Percentiles rank a stretch among this genome's conserved stretches.
Evolutionary conservation across 1,140 invertebrate species (phyloP).

Genomic region (Dufourea novaeangliae): DNA sequence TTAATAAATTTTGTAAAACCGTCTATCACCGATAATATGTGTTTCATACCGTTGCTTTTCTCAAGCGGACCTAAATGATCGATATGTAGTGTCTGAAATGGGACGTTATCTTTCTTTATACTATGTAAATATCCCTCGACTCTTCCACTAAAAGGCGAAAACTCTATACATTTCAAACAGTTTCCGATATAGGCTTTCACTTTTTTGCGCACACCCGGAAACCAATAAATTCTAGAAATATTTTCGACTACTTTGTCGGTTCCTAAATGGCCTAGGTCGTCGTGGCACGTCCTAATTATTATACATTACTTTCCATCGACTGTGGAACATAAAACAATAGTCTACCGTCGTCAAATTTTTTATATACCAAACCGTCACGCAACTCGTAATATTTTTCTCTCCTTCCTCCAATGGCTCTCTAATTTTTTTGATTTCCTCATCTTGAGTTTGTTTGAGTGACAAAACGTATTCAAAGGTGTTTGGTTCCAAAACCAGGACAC

Average conservation of each 20-base stretch:
- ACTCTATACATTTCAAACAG: constrained; percentile 9
- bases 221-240: background rate
- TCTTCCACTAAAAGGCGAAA: background rate
- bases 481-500: background rate
- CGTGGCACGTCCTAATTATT: constrained; percentile 58
- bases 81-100: background rate
- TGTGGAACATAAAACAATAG: background rate
- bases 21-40: background rate
- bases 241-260: constrained; percentile 24
- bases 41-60: background rate
- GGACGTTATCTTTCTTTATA: background rate
- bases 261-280: constrained; percentile 61
- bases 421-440: constrained; percentile 1
- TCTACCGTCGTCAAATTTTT: background rate
- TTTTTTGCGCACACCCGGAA: background rate
- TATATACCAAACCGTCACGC: constrained; percentile 16
- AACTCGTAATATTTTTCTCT: constrained; percentile 23
- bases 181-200: constrained; percentile 8
- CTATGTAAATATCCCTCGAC: background rate
- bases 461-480: constrained; percentile 42
- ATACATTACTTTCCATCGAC: constrained; percentile 49
- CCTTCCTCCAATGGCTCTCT: background rate
- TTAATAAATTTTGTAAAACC: constrained; percentile 15
- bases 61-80: constrained; percentile 5
- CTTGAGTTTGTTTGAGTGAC: constrained; percentile 14